A percentile compares a stretch with the other conserved stretches of the same genome.
These are phyloP conservation scores for Pachycephala philippinensis DNA, from an alignment of 2,113 vertebrate species.

Conservation along the genomic window DNA sequence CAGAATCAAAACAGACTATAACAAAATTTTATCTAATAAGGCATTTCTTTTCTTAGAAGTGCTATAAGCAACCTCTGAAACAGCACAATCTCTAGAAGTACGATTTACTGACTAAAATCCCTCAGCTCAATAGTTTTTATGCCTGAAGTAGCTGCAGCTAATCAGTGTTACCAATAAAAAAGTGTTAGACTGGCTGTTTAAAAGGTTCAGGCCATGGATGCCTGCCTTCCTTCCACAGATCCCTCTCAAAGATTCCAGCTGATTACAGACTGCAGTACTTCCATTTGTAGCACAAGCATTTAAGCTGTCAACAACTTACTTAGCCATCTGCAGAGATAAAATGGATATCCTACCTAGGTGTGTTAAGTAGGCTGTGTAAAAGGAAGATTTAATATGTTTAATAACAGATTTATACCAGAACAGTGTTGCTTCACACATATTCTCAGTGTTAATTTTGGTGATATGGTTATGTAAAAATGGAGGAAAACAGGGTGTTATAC, in stretches of 20 bases:
- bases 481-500: rapidly evolving
- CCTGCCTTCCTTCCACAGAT: not conserved
- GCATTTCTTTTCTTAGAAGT: not conserved
- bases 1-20: not conserved
- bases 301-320: not conserved
- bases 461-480: not conserved
- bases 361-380: not conserved
- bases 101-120: not conserved
- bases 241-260: not conserved
- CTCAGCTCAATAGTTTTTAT: not conserved
- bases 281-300: not conserved
- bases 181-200: not conserved
- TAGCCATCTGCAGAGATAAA: not conserved
- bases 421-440: not conserved
- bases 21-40: not conserved
- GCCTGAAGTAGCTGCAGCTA: not conserved
- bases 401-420: not conserved
- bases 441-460: not conserved
- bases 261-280: not conserved
- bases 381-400: not conserved
- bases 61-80: not conserved
- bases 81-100: not conserved
- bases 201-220: not conserved
- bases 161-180: not conserved
- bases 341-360: not conserved